A percentile compares a stretch with the other conserved stretches of the same genome.
Conservation (phyloP, 1,140 invertebrate genomes). For the Metopolophium dirhodum region DNA sequence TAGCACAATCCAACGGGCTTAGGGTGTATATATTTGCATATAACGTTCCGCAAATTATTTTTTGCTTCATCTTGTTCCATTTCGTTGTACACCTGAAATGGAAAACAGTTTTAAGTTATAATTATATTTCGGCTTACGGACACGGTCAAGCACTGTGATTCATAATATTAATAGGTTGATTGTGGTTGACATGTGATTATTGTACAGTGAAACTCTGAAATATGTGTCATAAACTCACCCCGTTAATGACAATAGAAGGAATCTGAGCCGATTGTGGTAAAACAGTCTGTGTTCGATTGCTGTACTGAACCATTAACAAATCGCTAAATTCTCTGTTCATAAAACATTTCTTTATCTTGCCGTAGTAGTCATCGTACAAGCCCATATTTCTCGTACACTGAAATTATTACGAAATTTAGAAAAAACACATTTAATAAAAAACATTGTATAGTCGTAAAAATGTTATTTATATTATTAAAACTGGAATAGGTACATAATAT, state of each 20-base stretch:
- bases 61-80: slow-evolving; percentile 10
- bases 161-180: background rate
- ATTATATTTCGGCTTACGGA: background rate
- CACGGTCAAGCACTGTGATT: background rate
- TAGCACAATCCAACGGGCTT: background rate
- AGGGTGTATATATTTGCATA: slow-evolving; percentile 41
- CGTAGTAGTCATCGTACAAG: background rate
- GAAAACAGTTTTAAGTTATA: background rate
- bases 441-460: background rate
- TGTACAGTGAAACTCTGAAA: background rate
- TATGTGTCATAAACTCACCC: background rate
- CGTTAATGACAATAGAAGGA: slow-evolving; percentile 17
- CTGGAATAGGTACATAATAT: background rate
- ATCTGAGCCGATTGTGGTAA: background rate
- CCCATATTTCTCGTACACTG: slow-evolving; percentile 44
- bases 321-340: slow-evolving; percentile 23
- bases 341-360: slow-evolving; percentile 42
- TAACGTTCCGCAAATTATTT: background rate
- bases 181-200: background rate
- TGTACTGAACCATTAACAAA: background rate
- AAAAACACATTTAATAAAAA: background rate
- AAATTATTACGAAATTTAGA: background rate
- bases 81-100: slow-evolving; percentile 9
- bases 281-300: background rate
- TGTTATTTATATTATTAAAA: background rate